Percentiles rank a stretch among this genome's conserved stretches.
Conservation (phyloP, 2,113 vertebrate species). For the Elanus axillaris region DNA sequence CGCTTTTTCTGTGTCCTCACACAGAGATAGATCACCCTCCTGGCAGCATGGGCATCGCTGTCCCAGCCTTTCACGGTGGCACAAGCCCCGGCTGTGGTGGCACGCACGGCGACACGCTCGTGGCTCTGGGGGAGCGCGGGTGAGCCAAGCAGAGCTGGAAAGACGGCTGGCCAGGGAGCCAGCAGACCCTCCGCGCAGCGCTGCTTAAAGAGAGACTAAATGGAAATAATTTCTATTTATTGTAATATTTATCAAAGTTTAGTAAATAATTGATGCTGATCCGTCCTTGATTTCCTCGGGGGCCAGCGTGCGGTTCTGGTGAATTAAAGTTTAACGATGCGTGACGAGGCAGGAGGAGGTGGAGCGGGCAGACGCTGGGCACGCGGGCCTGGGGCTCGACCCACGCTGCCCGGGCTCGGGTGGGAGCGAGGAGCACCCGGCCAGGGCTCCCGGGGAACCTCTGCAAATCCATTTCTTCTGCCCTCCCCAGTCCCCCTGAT, state of each 20-base stretch:
- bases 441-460: not conserved
- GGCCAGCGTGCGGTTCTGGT: not conserved
- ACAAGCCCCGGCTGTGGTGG: not conserved
- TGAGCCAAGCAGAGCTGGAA: fast-evolving
- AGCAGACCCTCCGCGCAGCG: fast-evolving
- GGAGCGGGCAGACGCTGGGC: fast-evolving
- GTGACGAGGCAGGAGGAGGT: not conserved
- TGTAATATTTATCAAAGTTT: slow-evolving; percentile 53
- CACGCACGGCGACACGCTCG: fast-evolving
- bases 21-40: not conserved
- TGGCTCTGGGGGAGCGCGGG: fast-evolving
- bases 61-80: not conserved
- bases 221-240: slow-evolving; percentile 33
- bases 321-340: not conserved
- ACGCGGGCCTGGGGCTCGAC: fast-evolving
- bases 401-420: fast-evolving
- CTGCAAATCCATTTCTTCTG: not conserved
- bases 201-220: slow-evolving; percentile 34
- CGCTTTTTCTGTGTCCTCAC: not conserved
- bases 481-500: not conserved
- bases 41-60: not conserved
- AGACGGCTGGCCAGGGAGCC: fast-evolving
- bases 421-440: fast-evolving
- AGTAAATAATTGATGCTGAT: slow-evolving; percentile 57
- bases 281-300: slow-evolving; percentile 47